Evolutionary conservation across 2,888 invertebrate genomes (phyloP), one percentile per base, ranked within the genome.

Genomic region (Lasioglossum calceatum): DNA sequence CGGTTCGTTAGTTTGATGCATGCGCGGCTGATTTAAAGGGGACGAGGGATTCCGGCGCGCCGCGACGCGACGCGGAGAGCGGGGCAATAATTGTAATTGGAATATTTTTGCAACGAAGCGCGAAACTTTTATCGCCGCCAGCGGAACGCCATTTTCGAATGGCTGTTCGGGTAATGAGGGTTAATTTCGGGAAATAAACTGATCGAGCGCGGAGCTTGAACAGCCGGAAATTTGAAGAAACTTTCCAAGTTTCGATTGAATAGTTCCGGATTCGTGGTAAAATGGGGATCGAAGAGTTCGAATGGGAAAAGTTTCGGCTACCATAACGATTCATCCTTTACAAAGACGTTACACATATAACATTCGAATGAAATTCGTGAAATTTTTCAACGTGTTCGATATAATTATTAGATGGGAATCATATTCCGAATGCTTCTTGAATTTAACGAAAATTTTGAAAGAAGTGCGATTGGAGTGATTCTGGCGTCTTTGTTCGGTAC

Each of bases 1-100:
- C n/a, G 84, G 82, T 82, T 84, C 84, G 82, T 84, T 84, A 84
- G 82, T 74, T 74, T 82, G 64, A 81, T 73, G 81, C 84, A 67
- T 73, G 64, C 64, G 54, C 44, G 73, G 77, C 77, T 75, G 70
- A 78, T 78, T 82, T 82, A 84, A 84, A 82, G 74, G 78, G 74
- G 77, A 71, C 19, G 73, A 54, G 73, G 4, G 14, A 67, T 54
- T 77, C 72, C 23, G n/a, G 32, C 19, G 44, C 44, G 12, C 44
- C 44, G 44, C 44, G 44, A 44, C 44, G 44, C 44, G 44, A 44
- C 44, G 50, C 36, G 14, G 36, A 23, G 81, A 50, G 54, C 64
- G 67, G 27, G 70, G 70, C 74, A 84, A 82, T 84, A 74, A 78
- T 71, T 74, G 54, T 70, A 82, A 84, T 81, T 82, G 84, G 77